Percentiles rank a stretch among this genome's conserved stretches.
Conservation (phyloP, 2,797 vertebrate genomes). For the Rousettus madagascariensis region DNA sequence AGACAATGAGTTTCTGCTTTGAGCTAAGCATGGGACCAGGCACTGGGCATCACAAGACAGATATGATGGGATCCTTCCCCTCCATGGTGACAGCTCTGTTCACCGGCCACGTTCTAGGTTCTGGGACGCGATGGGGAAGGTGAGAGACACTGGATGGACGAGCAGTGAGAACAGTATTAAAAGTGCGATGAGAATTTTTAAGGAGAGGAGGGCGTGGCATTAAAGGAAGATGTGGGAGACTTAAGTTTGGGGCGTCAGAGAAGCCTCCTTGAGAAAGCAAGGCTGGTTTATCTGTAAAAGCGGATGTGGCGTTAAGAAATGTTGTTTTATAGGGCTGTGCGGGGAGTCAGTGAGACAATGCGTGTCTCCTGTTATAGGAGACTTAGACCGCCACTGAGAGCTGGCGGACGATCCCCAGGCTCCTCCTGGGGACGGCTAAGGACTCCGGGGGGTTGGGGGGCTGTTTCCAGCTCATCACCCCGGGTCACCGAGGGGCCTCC, state of each 20-base stretch:
- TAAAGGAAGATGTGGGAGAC: background rate
- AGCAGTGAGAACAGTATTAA: too few relatives aligned
- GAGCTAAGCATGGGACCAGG: background rate
- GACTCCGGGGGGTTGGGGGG: too few relatives aligned
- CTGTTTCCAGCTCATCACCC: background rate
- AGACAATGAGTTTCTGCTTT: background rate
- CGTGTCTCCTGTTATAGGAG: background rate
- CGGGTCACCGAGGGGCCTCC: rapidly evolving
- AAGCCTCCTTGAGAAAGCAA: background rate
- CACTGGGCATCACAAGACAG: background rate
- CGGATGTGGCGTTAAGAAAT: background rate
- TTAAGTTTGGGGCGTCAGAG: background rate
- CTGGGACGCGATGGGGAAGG: rapidly evolving
- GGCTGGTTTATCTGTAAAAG: background rate
- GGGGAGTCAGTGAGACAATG: background rate
- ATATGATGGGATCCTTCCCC: rapidly evolving
- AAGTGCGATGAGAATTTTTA: background rate
- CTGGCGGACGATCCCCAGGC: rapidly evolving
- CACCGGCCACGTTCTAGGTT: background rate
- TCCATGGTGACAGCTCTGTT: background rate
- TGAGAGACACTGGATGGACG: rapidly evolving
- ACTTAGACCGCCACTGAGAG: background rate
- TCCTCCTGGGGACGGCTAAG: background rate
- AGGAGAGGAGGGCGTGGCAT: too few relatives aligned
- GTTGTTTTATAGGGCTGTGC: background rate